A percentile compares a stretch with the other conserved stretches of the same genome.
Conservation (phyloP, 2,113 vertebrate species). For the Nipponia nippon region DNA sequence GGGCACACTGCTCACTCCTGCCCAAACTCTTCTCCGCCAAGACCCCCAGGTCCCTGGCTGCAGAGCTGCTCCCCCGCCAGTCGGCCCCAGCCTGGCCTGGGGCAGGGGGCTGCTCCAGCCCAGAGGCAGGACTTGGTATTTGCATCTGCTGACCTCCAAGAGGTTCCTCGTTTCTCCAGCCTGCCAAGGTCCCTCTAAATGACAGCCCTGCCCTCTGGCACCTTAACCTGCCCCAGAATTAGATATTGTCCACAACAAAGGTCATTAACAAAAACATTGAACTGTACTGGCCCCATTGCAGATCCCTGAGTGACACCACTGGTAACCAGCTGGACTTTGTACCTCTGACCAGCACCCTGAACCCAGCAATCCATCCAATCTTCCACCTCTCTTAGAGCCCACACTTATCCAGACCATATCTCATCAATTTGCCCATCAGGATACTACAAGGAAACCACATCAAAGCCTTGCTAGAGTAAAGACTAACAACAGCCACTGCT, state of each 20-base stretch:
- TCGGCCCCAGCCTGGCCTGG: background rate
- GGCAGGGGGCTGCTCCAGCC: background rate
- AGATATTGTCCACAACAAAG: no score
- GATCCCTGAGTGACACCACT: background rate
- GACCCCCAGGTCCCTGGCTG: no score
- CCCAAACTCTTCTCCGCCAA: no score
- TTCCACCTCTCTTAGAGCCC: background rate
- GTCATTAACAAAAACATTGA: background rate
- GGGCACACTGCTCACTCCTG: background rate
- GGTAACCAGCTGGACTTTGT: background rate
- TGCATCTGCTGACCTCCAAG: background rate
- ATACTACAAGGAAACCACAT: background rate
- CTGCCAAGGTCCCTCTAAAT: background rate
- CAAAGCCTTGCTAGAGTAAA: background rate
- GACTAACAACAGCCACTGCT: background rate
- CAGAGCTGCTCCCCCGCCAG: background rate
- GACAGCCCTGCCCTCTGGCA: background rate
- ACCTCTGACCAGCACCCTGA: background rate
- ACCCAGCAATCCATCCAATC: background rate
- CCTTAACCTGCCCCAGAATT: background rate
- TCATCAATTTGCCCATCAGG: background rate
- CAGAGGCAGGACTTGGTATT: background rate
- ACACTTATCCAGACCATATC: background rate
- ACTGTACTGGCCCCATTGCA: background rate
- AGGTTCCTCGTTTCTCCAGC: background rate